A percentile compares a stretch with the other conserved stretches of the same genome.
Evolutionary conservation across 2,888 invertebrate species (phyloP).

Genomic region (Philonicus albiceps): DNA sequence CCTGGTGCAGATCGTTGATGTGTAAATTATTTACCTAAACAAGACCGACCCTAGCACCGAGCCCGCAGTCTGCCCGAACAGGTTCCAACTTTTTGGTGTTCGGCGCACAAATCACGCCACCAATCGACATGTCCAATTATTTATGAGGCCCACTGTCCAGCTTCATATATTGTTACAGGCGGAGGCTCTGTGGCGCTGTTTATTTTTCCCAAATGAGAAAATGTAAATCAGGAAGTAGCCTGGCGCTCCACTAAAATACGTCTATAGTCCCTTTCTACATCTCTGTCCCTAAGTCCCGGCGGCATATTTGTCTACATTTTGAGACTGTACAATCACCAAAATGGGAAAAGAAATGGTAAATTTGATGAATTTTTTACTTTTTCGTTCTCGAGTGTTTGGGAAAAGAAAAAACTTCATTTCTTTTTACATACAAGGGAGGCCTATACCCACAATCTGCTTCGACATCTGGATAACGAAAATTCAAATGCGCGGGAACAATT

Average conservation of each 20-base stretch:
- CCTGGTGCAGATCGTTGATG: background rate
- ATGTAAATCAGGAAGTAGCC: slow-evolving; percentile 8
- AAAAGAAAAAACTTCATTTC: background rate
- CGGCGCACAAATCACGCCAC: background rate
- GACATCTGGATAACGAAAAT: background rate
- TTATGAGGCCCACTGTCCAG: background rate
- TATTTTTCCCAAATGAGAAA: background rate
- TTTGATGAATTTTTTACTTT: background rate
- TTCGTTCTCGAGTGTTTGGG: background rate
- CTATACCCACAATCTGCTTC: background rate
- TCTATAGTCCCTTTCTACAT: background rate
- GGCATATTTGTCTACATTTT: background rate
- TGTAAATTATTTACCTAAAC: slow-evolving; percentile 7
- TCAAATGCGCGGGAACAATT: background rate
- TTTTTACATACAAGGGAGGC: background rate
- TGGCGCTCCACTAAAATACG: background rate
- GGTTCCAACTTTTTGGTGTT: background rate
- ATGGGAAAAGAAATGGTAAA: background rate
- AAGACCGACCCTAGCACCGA: background rate
- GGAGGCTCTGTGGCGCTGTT: background rate
- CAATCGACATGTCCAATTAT: slow-evolving; percentile 22
- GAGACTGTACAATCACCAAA: background rate
- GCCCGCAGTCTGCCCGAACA: background rate
- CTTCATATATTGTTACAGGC: background rate
- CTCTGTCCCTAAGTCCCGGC: background rate